A percentile compares a stretch with the other conserved stretches of the same genome.
phyloP scores from a whole-genome alignment of 1,140 invertebrate genomes.

The Drosophila bocki region DNA sequence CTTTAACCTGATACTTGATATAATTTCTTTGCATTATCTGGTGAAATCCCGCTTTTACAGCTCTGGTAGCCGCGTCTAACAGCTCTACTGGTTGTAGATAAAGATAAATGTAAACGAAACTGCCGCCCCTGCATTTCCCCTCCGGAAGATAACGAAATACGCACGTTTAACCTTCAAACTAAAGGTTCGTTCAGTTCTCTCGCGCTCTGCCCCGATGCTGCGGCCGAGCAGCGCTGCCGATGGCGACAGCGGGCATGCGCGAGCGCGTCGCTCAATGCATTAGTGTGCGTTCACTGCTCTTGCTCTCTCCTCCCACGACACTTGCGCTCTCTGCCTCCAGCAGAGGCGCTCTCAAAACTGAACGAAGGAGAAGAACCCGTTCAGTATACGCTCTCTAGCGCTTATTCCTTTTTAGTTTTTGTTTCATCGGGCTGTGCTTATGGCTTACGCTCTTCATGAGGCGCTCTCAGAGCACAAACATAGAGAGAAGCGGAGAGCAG shows the following conservation, averaged over 20 bases:
- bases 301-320: constrained; percentile 59
- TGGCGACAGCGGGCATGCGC: constrained; percentile 52
- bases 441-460: not conserved
- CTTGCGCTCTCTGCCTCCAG: constrained; percentile 47
- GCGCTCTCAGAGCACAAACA: not conserved
- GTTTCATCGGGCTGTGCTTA: not conserved
- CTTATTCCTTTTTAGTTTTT: not conserved
- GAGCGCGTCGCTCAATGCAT: constrained; percentile 28
- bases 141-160: constrained; percentile 33
- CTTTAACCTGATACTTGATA: too few relatives aligned
- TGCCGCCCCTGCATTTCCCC: constrained; percentile 56
- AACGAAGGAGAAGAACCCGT: constrained; percentile 31
- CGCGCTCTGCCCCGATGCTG: constrained; percentile 14
- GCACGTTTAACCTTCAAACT: constrained; percentile 79
- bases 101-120: constrained; percentile 77
- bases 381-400: not conserved
- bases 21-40: not conserved
- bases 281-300: not conserved
- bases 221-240: constrained; percentile 52
- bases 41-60: not conserved
- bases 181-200: constrained; percentile 52
- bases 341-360: not conserved
- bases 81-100: constrained; percentile 50
- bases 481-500: not conserved
- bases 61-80: constrained; percentile 23